A percentile compares a stretch with the other conserved stretches of the same genome.
These are phyloP conservation scores for Channa argus DNA, from an alignment of 2,113 vertebrate species.

Conservation along the genomic window DNA sequence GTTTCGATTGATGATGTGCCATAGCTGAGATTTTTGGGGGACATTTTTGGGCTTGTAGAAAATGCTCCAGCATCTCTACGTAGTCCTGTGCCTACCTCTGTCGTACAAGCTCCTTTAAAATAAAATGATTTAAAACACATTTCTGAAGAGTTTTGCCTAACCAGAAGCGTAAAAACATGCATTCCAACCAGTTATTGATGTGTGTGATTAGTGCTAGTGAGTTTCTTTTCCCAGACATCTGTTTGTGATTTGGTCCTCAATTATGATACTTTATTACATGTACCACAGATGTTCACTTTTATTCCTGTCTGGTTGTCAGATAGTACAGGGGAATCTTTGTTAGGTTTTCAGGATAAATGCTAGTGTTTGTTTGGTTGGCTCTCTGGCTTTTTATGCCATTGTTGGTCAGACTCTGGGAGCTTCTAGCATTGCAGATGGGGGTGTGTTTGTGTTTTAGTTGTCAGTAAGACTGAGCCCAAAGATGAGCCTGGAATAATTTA, in stretches of 20 bases:
- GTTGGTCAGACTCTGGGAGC: too few species aligned
- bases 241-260: conserved; percentile 19
- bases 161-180: neutral
- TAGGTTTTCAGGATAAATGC: neutral
- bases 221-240: conserved; percentile 18
- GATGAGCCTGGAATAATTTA: too few species aligned
- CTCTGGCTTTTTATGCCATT: too few species aligned
- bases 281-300: conserved; percentile 15
- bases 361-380: neutral
- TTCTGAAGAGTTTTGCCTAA: conserved; percentile 35
- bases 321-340: neutral
- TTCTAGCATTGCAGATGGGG: too few species aligned
- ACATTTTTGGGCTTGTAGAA: conserved; percentile 8
- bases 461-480: too few species aligned
- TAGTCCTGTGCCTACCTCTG: conserved; percentile 9
- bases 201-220: conserved; percentile 20
- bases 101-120: conserved; percentile 15
- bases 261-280: conserved; percentile 25
- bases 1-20: conserved; percentile 3
- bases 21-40: neutral
- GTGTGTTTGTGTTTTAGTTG: too few species aligned
- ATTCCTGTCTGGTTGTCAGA: neutral
- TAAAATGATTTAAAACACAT: conserved; percentile 53
- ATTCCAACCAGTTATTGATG: conserved; percentile 13
- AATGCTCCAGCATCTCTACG: neutral